Evolutionary conservation across 2,888 invertebrate species (phyloP), one percentile per base, ranked within the genome.

Genomic region (Barypeithes pellucidus): DNA sequence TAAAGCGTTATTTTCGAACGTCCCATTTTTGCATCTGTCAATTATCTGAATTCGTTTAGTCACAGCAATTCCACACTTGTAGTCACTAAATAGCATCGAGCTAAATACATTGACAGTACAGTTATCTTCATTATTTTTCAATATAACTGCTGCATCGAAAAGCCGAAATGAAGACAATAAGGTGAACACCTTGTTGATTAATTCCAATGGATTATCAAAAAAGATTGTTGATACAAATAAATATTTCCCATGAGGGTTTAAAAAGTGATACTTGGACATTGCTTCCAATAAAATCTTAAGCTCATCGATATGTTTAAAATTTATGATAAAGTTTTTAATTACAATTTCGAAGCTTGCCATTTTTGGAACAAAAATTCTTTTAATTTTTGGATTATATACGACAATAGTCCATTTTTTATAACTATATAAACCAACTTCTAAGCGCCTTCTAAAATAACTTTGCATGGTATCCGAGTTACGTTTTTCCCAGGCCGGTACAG

Each of bases 71-170:
- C 79, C 80, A 59, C 84, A 84, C 18, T 72, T 73, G 5, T 78
- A 76, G 62, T 81, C 76, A 14, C 78, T 76, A 66, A 79, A 83
- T 0, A 83, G 82, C 52, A 77, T 77, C 80, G 82, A 82, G 4
- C 82, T 78, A 61, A 79, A 83, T 1, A 82, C 77, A 29, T 81
- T 76, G 45, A 78, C 81, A 7, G 43, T 71, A 1, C 75, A 65
- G 11, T 61, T 70, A 54, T 78, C 73, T 9, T 67, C 33, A 3
- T 72, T 43, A 60, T 79, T 76, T 0, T 24, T 50, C 7, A 82
- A 61, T 16, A 82, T 39, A 14, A 82, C 77, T 0, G 80, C 80
- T 0, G 77, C 80, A 62, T 82, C 79, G 4, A 80, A 47, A 24
- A 82, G 72, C 36, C 80, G 79, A 33, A 76, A 61, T n/a, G 65